These are phyloP conservation scores for Boulengeromyrus knoepffleri DNA, from an alignment of 2,113 vertebrate genomes.

Conservation along the genomic window DNA sequence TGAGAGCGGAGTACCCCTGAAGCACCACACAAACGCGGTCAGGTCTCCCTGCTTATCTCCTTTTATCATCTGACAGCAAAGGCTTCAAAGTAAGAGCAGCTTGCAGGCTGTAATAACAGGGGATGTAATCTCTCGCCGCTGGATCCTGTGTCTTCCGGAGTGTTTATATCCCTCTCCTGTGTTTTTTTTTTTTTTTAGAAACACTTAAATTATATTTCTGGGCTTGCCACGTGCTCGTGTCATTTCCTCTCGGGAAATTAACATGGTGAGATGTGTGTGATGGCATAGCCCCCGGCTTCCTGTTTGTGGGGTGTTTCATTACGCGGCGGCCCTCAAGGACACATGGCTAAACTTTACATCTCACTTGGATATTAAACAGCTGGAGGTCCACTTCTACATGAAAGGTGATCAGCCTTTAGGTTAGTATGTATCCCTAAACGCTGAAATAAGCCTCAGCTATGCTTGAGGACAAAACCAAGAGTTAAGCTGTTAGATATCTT, in stretches of 20 bases:
- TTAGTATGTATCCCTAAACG: neutral
- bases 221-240: neutral
- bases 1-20: neutral
- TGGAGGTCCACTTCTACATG: neutral
- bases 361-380: conserved; percentile 3
- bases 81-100: neutral
- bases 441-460: neutral
- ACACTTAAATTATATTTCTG: conserved; percentile 4
- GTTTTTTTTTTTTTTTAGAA: neutral
- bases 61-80: neutral
- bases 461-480: neutral
- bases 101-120: neutral
- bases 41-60: conserved; percentile 2
- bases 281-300: neutral
- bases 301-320: neutral
- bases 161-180: neutral
- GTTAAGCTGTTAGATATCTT: neutral
- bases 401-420: neutral
- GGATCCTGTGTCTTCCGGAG: neutral
- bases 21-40: neutral
- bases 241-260: conserved; percentile 10
- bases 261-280: neutral
- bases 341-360: neutral
- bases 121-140: neutral
- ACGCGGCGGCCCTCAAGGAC: neutral